Evolutionary conservation across 2,113 vertebrate species (phyloP), one percentile per base, ranked within the genome.

Genomic region (Hyla sarda): DNA sequence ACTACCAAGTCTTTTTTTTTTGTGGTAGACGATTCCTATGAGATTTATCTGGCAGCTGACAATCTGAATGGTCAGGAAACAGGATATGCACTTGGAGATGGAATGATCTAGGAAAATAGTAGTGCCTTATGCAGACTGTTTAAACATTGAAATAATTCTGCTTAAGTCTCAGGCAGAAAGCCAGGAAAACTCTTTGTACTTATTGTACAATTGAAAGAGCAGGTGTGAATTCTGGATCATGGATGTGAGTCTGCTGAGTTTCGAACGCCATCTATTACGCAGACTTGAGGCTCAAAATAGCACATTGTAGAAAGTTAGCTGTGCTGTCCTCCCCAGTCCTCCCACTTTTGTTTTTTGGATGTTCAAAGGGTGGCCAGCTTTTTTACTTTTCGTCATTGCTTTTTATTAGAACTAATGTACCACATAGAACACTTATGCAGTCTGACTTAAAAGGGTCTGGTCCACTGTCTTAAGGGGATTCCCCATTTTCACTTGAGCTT

Each of bases 181-280:
- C 77, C 77, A 80, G 56, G 77, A 80, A 80, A 60, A 60, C 34
- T 80, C 50, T 76, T 23, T 62, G 76, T 37, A 58, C 25, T 58
- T 32, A 79, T 56, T 30, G 28, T 58, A 58, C 76, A 79, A 76
- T 76, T 28, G 73, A 76, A 76, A 76, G 34, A 37, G 56, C 77
- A 80, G 56, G 77, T 80, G 77, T 80, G 77, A 80, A 80, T 80
- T 56, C 16, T 56, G 77, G 34, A 80, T 60, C 37, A 62, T 6
- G 56, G 77, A 80, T 80, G 21, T 37, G 32, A 80, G 56, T 80
- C 54, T 80, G 77, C 54, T 34, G 67, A 76, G 47, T 52, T 52
- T 30, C 52, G 47, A 30, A 52, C 47, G 8, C n/a, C 45, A 76
- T 71, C 67, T 71, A 71, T 71, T 71, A 71, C 67, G 34, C 67